Evolutionary conservation across 2,888 invertebrate species (phyloP), one percentile per base, ranked within the genome.

Genomic region (Polydrusus pterygomalis): DNA sequence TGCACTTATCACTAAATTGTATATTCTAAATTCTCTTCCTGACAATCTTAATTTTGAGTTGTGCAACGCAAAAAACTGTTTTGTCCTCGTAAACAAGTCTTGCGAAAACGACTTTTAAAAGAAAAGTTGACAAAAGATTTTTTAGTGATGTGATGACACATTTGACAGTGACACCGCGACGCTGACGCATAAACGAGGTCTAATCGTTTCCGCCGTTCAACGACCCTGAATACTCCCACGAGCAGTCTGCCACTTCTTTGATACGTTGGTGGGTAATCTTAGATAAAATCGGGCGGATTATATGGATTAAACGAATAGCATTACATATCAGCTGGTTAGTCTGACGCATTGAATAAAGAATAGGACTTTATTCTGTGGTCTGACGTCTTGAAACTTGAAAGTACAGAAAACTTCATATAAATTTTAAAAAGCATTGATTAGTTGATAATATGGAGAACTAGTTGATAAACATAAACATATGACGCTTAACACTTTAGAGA

Each of bases 111-210:
- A 64, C 43, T 62, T 58, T 68, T 62, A 40, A n/a, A 17, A 47
- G 54, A 25, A 20, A 65, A 65, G 64, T 69, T 62, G 69, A 74
- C 70, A 70, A 70, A 70, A 69, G 47, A 69, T 47, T 8, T 47
- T 1, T 25, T 5, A 25, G 25, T 62, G 18, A 69, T 64, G 51
- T 38, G 54, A 67, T 72, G 64, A 72, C 71, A 72, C 76, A 72
- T 69, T 70, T 74, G 68, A 69, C 68, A 63, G 20, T 69, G 69
- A 74, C 62, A 74, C n/a, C n/a, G n/a, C n/a, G n/a, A n/a, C n/a
- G n/a, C n/a, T n/a, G n/a, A n/a, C n/a, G n/a, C 45, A 69, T 45
- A 43, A n/a, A 43, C n/a, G 8, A n/a, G 15, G 2, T 49, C 30
- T 67, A 15, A 51, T 69, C 68, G 58, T 69, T 69, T 69, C 43